Evolutionary conservation across 2,888 invertebrate genomes (phyloP).

Genomic region (Junonia oenone): DNA sequence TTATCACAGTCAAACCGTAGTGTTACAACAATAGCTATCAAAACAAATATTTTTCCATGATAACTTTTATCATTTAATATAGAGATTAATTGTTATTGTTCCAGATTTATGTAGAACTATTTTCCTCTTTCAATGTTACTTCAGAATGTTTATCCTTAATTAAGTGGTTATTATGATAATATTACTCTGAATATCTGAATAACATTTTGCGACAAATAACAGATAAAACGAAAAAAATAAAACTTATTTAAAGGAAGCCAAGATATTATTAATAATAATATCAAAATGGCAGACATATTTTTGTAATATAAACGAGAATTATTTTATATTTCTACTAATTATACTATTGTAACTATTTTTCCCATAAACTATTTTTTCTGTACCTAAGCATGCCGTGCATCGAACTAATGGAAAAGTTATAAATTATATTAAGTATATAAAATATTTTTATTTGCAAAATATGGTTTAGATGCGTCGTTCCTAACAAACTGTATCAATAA

Average conservation of each 20-base stretch:
- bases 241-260: too few species aligned
- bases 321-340: neutral
- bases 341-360: neutral
- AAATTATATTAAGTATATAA: too few species aligned
- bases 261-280: too few species aligned
- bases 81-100: neutral
- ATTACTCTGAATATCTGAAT: too few species aligned
- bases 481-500: constrained; percentile 4
- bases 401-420: neutral
- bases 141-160: neutral
- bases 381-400: neutral
- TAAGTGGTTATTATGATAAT: neutral
- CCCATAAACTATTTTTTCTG: neutral
- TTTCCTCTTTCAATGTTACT: neutral
- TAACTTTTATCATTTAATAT: neutral
- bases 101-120: neutral
- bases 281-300: neutral
- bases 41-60: neutral
- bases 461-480: too few species aligned
- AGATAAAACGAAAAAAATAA: too few species aligned
- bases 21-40: neutral
- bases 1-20: neutral
- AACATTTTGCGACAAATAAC: too few species aligned
- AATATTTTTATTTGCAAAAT: too few species aligned
- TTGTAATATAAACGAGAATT: too few species aligned